Base-by-base conservation (phyloP, 2,113 vertebrate genomes). In the Dryoscopus gambensis region DNA sequence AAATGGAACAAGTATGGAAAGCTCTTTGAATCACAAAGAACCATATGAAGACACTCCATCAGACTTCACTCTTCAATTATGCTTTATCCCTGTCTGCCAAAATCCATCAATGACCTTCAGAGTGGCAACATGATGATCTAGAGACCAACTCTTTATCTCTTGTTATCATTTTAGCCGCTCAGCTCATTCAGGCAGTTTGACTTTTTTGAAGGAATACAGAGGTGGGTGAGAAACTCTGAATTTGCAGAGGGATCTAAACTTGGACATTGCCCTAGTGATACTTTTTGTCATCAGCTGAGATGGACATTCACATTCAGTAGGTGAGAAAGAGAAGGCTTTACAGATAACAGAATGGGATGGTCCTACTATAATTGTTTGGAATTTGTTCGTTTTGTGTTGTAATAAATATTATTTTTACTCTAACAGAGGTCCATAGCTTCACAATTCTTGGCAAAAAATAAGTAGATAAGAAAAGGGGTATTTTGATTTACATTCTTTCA, bases 1-100 rank as follows among this genome's bases (percentile, higher is more conserved):
- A 76, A 79, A 87, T 31, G 16, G 55, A 94, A 91, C 69, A 93
- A 95, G 65, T 84, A 67, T 24, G 67, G 93, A 92, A 84, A 91
- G 30, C 11, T n/a, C n/a, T 90, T 80, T 84, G 68, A 94, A 89
- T 84, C 71, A 73, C 62, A 84, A 60, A 90, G 75, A 94, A 64
- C 24, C 62, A 96, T 89, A 93, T 71, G 50, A 93, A 89, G 69
- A 75, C 27, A n/a, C 22, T 71, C 60, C 31, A 83, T 93, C 60
- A 80, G 57, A 88, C 42, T 30, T 81, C 84, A 75, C 20, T 94
- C 42, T 20, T 57, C 42, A 65, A 33, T 94, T 74, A 92, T 46
- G 44, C 49, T 49, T 50, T 65, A 70, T 77, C 60, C 22, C 22
- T 84, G 8, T 84, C 90, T 44, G 5, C 31, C 80, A 84, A 84